Conservation (phyloP, 2,113 vertebrate species). For the Sterna hirundo region DNA sequence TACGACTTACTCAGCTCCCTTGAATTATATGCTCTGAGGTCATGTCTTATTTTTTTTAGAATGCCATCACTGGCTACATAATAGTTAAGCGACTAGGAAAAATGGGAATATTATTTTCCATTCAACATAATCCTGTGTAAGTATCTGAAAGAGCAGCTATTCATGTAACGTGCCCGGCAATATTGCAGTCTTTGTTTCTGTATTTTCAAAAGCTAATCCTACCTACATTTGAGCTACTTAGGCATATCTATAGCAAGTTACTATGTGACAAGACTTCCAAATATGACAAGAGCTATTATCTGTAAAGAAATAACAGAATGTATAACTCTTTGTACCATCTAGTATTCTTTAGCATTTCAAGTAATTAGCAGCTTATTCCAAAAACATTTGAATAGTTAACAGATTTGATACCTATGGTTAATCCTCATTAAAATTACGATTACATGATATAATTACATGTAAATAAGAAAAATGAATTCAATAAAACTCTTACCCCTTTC, state of each 20-base stretch:
- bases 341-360: constrained; percentile 75
- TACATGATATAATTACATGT: constrained; percentile 83
- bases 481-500: constrained; percentile 76
- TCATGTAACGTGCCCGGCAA: not conserved
- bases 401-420: constrained; percentile 78
- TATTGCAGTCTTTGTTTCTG: constrained; percentile 27
- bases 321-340: constrained; percentile 67
- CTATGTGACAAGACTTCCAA: constrained; percentile 33
- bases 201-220: constrained; percentile 42
- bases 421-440: constrained; percentile 84
- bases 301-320: constrained; percentile 39
- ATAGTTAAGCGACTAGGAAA: constrained; percentile 37
- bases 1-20: constrained; percentile 50
- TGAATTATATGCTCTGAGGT: constrained; percentile 61
- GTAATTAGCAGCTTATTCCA: constrained; percentile 78
- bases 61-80: constrained; percentile 20
- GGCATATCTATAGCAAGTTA: not conserved
- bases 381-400: constrained; percentile 81
- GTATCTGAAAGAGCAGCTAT: not conserved
- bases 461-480: constrained; percentile 85
- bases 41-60: constrained; percentile 5
- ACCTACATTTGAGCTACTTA: not conserved
- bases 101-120: constrained; percentile 41
- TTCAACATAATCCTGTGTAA: not conserved
- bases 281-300: constrained; percentile 41